Evolutionary conservation across 2,113 vertebrate genomes (phyloP).

Genomic region (Brienomyrus longianalis): DNA sequence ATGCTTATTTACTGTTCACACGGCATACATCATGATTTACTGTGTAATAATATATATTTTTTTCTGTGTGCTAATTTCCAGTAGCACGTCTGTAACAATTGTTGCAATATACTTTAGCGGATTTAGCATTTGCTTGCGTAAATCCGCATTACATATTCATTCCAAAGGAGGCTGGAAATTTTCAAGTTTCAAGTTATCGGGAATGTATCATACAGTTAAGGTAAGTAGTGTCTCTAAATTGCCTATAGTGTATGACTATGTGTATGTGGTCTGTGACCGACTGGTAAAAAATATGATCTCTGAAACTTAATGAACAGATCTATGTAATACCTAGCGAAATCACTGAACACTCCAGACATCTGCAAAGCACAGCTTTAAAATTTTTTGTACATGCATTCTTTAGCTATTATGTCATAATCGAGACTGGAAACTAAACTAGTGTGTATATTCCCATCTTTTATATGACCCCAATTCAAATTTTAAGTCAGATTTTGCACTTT

Average conservation of each 20-base stretch:
- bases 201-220: neutral
- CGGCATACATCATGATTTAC: too few relatives aligned
- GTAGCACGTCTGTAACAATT: neutral
- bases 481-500: neutral
- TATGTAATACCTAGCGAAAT: neutral
- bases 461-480: neutral
- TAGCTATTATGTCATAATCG: neutral
- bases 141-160: neutral
- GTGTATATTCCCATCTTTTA: neutral
- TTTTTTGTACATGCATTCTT: neutral
- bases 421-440: neutral
- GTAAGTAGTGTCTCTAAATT: neutral
- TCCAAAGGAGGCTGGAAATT: neutral
- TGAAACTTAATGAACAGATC: neutral
- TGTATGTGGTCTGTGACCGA: neutral
- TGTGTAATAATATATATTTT: too few relatives aligned
- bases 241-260: neutral
- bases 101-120: neutral
- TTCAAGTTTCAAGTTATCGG: neutral
- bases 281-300: neutral
- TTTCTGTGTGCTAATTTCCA: neutral
- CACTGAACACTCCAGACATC: neutral
- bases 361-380: neutral
- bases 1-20: neutral
- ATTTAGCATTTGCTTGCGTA: neutral